These are phyloP conservation scores for Heliopora coerulea DNA, from an alignment of 92 coral and sea anemone genomes.

Conservation along the genomic window DNA sequence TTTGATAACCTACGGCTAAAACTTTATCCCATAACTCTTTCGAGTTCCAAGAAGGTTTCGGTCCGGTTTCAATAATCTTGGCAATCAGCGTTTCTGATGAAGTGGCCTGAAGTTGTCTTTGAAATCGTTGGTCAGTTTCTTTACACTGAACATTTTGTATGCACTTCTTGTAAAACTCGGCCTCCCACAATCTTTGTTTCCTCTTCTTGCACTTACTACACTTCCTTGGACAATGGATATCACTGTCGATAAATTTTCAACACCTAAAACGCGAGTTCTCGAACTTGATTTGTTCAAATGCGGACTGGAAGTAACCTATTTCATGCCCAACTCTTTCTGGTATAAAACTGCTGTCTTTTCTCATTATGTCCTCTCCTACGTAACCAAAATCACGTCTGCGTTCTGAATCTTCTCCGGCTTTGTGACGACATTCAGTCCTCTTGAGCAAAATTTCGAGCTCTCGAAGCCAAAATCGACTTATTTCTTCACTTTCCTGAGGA, in stretches of 20 bases:
- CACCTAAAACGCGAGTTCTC: slow-evolving; percentile 12
- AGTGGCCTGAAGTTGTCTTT: neutral
- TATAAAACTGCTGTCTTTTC: neutral
- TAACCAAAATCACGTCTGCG: too few species aligned
- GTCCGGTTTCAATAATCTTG: slow-evolving; percentile 16
- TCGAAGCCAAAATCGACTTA: too few species aligned
- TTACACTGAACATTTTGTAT: neutral
- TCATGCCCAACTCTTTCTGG: neutral
- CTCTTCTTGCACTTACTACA: neutral
- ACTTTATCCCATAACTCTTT: slow-evolving; percentile 12
- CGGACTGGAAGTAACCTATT: slow-evolving; percentile 7
- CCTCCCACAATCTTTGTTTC: neutral
- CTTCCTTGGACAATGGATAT: neutral
- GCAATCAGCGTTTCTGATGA: slow-evolving; percentile 27
- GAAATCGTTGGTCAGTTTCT: neutral
- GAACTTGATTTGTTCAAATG: slow-evolving; percentile 20
- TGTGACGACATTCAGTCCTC: too few species aligned
- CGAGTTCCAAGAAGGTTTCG: slow-evolving; percentile 15
- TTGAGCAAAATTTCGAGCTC: too few species aligned
- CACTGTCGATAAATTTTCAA: neutral
- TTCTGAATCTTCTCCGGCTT: too few species aligned
- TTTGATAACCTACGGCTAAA: too few species aligned
- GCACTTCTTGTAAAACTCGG: slow-evolving; percentile 17
- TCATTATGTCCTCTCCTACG: too few species aligned
- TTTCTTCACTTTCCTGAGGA: too few species aligned